Evolutionary conservation across 2,888 invertebrate genomes (phyloP).

Genomic region (Strigamia maritima): DNA sequence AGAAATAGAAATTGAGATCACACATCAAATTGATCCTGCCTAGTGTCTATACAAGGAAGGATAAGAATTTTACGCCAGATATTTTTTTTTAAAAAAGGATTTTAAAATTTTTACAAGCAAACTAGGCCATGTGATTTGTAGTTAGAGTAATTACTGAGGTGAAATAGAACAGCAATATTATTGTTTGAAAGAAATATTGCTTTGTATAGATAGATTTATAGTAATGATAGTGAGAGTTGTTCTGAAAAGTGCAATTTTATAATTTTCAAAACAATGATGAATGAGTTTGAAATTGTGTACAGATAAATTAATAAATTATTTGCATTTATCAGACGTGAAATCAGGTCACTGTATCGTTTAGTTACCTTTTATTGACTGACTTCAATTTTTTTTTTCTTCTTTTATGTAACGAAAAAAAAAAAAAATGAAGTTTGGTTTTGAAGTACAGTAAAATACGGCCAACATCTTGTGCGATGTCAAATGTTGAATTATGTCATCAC

Average conservation of each 20-base stretch:
- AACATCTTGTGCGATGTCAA: neutral
- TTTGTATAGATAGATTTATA: constrained; percentile 27
- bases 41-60: constrained; percentile 5
- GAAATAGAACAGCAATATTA: constrained; percentile 8
- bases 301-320: constrained; percentile 30
- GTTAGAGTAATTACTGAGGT: neutral
- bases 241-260: constrained; percentile 3
- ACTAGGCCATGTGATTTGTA: constrained; percentile 29
- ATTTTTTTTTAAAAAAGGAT: neutral
- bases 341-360: neutral
- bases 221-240: constrained; percentile 26
- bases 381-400: neutral
- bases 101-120: neutral
- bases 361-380: neutral
- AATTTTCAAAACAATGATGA: neutral
- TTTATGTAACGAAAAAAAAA: neutral
- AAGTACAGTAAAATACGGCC: neutral
- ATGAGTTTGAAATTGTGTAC: neutral
- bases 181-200: constrained; percentile 23
- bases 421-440: neutral
- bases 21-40: neutral
- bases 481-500: constrained; percentile 6
- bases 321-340: neutral
- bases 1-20: constrained; percentile 2
- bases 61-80: neutral